Evolutionary conservation across 2,113 vertebrate genomes (phyloP), one percentile per base, ranked within the genome.

Genomic region (Aspiorhynchus laticeps): DNA sequence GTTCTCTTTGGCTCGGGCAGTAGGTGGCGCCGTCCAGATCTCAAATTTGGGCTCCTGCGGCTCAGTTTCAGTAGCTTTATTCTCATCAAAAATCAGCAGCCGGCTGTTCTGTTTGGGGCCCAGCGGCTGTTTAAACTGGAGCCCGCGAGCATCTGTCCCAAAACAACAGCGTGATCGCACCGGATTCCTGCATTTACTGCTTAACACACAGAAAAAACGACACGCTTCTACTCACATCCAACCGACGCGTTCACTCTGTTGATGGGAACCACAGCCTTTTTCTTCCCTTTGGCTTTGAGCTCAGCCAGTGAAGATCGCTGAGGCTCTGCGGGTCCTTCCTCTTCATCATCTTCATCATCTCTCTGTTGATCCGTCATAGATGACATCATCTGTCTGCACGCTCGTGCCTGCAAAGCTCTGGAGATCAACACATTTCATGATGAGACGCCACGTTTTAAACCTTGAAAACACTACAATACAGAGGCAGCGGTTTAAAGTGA

Each of bases 391-490:
- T 98, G 97, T 19, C 97, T 96, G 88, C 96, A 96, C 76, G 97
- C 97, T 65, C 98, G 97, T 31, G 96, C 95, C 94, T 99, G 98
- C 91, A 99, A 96, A 80, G 96, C 96, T 90, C 98, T 99, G 59
- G 0, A 5, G 86, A 91, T 76, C 15, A n/a, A 53, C 76, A 53
- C 15, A 86, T 17, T 2, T 17, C 1, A 59, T 7, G 80, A 84
- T 38, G 14, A 28, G 74, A 11, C 19, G 2, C 7, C 6, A 65
- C 5, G 11, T 14, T 28, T n/a, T 1, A 65, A 59, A 10, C 56
- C 21, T 9, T n/a, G 19, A 21, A n/a, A 51, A 51, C 48, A 51
- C 15, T 51, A 17, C 48, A 51, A 15, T 17, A 17, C 48, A 51
- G 17, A 0, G 5, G 0, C 51, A 51, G 15, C 15, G 5, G 51